These are phyloP conservation scores for Listronotus oregonensis DNA, from an alignment of 1,140 invertebrate species.

Conservation along the genomic window DNA sequence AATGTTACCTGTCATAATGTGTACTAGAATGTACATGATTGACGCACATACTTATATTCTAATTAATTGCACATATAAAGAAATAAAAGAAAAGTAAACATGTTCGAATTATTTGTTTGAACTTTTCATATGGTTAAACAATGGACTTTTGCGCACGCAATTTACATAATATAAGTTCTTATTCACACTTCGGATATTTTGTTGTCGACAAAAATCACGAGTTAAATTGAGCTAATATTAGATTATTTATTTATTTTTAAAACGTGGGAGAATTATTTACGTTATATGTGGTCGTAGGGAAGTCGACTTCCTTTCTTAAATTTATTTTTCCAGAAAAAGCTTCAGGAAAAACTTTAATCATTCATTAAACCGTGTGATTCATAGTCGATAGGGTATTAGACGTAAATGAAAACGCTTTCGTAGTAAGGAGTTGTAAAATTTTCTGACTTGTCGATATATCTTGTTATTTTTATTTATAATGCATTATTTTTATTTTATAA, in stretches of 20 bases:
- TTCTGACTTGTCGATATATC: too few species aligned
- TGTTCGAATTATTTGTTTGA: slow-evolving; percentile 19
- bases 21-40: slow-evolving; percentile 11
- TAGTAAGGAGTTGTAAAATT: too few species aligned
- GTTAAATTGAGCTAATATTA: background rate
- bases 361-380: too few species aligned
- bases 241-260: background rate
- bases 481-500: too few species aligned
- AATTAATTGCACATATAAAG: slow-evolving; percentile 29
- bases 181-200: slow-evolving; percentile 15
- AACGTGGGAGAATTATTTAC: background rate
- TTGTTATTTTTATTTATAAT: too few species aligned
- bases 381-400: too few species aligned
- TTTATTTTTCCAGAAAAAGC: too few species aligned
- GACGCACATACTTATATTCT: slow-evolving; percentile 20
- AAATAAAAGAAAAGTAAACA: slow-evolving; percentile 14
- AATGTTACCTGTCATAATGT: slow-evolving; percentile 2
- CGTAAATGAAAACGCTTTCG: too few species aligned
- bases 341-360: too few species aligned
- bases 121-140: slow-evolving; percentile 8
- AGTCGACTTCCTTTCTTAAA: too few species aligned
- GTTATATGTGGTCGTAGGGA: too few species aligned
- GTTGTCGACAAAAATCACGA: slow-evolving; percentile 11
- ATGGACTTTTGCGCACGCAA: slow-evolving; percentile 21
- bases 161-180: slow-evolving; percentile 25